Evolutionary conservation across 2,888 invertebrate genomes (phyloP).

Genomic region (Drosophila nigritarsus): DNA sequence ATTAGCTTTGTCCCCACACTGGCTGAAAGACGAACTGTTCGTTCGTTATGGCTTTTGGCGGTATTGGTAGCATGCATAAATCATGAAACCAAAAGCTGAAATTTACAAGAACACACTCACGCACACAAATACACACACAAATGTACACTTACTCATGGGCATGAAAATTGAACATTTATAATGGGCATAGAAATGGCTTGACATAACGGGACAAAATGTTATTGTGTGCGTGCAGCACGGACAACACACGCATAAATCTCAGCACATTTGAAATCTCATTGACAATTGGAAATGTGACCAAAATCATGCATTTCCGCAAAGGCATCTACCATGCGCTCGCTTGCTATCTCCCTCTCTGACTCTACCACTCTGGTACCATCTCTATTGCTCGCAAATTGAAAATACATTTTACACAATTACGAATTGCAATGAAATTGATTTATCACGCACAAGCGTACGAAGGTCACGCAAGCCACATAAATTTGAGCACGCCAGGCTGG

Average conservation of each 20-base stretch:
- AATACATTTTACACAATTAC: constrained; percentile 80
- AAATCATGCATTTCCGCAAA: constrained; percentile 75
- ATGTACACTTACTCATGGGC: constrained; percentile 11
- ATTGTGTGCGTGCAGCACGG: constrained; percentile 47
- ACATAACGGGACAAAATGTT: constrained; percentile 54
- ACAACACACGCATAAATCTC: constrained; percentile 68
- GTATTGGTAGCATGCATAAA: constrained; percentile 62
- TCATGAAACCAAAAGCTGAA: constrained; percentile 68
- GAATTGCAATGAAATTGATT: constrained; percentile 80
- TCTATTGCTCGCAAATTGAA: constrained; percentile 61
- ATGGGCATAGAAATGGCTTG: constrained; percentile 64
- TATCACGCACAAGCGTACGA: constrained; percentile 74
- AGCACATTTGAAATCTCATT: constrained; percentile 76
- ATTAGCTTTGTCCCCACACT: constrained; percentile 48
- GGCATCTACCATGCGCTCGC: constrained; percentile 24
- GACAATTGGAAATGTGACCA: constrained; percentile 80
- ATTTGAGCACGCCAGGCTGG: constrained; percentile 49
- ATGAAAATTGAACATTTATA: constrained; percentile 59
- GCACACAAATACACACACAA: constrained; percentile 20
- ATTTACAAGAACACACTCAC: constrained; percentile 50
- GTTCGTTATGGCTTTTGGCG: constrained; percentile 38
- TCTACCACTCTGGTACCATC: neutral
- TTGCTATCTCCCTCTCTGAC: neutral
- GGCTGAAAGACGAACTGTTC: constrained; percentile 8
- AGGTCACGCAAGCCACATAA: constrained; percentile 78